Evolutionary conservation across 2,888 invertebrate genomes (phyloP), one percentile per base, ranked within the genome.

Genomic region (Stenodema calcarata): DNA sequence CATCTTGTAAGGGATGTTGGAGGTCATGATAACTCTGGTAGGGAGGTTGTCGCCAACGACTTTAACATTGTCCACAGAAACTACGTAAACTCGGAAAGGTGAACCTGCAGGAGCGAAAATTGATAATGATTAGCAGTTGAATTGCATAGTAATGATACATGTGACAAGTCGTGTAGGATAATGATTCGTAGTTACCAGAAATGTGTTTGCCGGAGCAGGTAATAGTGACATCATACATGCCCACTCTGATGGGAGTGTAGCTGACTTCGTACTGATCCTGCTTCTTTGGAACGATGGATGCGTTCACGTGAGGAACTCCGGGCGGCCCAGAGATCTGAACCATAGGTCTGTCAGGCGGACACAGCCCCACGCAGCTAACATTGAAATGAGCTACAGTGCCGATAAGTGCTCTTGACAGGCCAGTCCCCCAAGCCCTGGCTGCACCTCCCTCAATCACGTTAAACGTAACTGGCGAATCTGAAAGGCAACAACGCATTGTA

Each of bases 211-310:
- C 95, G 90, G 44, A 62, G 94, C 94, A 84, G 91, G 91, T 75
- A 89, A 99, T 95, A 88, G 96, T 93, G 44, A 98, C 95, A 91
- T 98, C 97, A 91, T 97, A 98, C 62, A 95, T 93, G 0, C 99
- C 99, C n/a, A 97, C 96, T 90, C 97, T 96, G 0, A 95, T 94
- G 0, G 99, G 98, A 0, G 95, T 94, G 91, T 98, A 99, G 0
- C 96, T 95, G 78, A 98, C 96, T 88, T 95, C 94, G 94, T 96
- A 98, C 89, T 96, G 88, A 23, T 88, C 88, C n/a, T 88, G 88
- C 11, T 87, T 83, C 54, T 88, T 88, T 42, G 87, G 86, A 16
- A 87, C 80, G n/a, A 88, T 86, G 3, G 87, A 81, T n/a, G 87
- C 82, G 75, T 87, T 86, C 16, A 85, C 76, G 42, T 88, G 88